A percentile compares a stretch with the other conserved stretches of the same genome.
These are phyloP conservation scores for Anas georgica DNA, from an alignment of 2,797 vertebrate species.

Conservation along the genomic window DNA sequence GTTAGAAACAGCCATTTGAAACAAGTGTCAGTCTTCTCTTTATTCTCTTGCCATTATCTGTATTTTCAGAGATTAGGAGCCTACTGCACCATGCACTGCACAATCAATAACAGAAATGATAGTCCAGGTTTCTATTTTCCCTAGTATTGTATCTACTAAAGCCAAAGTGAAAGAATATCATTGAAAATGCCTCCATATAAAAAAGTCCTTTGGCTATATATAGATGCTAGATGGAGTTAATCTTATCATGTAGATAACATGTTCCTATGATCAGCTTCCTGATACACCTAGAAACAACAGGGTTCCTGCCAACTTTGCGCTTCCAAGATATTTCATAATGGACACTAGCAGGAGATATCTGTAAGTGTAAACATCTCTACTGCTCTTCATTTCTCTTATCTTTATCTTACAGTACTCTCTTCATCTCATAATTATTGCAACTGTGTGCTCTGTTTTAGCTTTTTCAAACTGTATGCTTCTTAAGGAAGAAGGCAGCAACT, in stretches of 20 bases:
- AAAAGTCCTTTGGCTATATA: neutral
- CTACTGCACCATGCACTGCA: neutral
- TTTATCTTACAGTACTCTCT: neutral
- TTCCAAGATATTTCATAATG: constrained; percentile 2
- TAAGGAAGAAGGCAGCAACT: neutral
- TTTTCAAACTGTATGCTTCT: neutral
- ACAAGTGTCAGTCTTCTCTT: neutral
- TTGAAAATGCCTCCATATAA: neutral
- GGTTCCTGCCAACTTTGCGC: neutral
- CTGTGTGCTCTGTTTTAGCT: neutral
- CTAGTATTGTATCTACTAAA: neutral
- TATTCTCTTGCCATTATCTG: neutral
- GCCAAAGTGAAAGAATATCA: neutral
- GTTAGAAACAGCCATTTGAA: neutral
- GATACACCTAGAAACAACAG: neutral
- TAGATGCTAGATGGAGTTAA: neutral
- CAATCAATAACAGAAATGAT: neutral
- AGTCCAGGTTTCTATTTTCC: neutral
- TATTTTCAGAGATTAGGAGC: neutral
- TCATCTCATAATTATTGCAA: neutral
- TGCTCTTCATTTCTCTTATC: neutral
- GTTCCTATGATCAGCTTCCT: constrained; percentile 28
- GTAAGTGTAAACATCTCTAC: neutral
- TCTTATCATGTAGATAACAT: neutral
- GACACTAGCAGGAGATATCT: neutral